These are phyloP conservation scores for Butorides virescens DNA, from an alignment of 2,113 vertebrate species.

Conservation along the genomic window DNA sequence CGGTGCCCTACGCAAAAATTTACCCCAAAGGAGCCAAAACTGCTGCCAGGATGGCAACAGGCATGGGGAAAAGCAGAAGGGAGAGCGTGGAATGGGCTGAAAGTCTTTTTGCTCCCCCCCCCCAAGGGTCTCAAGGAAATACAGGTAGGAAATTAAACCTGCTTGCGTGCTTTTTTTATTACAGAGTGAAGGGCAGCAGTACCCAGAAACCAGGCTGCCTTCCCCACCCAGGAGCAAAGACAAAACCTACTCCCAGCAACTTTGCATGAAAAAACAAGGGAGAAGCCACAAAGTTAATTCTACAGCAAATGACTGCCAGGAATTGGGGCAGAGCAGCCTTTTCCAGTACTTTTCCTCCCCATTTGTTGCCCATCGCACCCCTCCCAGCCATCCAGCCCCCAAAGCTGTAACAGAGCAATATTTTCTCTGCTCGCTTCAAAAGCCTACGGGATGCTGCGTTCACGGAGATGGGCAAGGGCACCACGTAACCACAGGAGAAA, in stretches of 20 bases:
- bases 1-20: rapidly evolving
- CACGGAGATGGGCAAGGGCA: not conserved
- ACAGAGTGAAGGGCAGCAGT: not conserved
- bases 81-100: not conserved
- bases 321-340: not conserved
- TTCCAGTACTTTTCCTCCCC: not conserved
- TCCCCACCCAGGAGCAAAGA: not conserved
- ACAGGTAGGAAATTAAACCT: not conserved
- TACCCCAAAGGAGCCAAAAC: not conserved
- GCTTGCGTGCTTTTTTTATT: not conserved
- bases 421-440: not conserved
- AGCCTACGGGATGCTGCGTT: rapidly evolving
- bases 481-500: rapidly evolving
- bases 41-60: not conserved
- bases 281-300: not conserved
- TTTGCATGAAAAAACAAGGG: not conserved
- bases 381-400: too few species aligned
- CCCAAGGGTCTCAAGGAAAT: not conserved
- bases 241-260: not conserved
- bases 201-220: not conserved
- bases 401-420: not conserved
- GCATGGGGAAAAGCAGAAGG: not conserved
- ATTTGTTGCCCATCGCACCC: not conserved
- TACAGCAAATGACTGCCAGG: not conserved
- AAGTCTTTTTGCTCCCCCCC: not conserved